Conservation (phyloP, 2,113 vertebrate species). For the Rhegmatorhina hoffmannsi region DNA sequence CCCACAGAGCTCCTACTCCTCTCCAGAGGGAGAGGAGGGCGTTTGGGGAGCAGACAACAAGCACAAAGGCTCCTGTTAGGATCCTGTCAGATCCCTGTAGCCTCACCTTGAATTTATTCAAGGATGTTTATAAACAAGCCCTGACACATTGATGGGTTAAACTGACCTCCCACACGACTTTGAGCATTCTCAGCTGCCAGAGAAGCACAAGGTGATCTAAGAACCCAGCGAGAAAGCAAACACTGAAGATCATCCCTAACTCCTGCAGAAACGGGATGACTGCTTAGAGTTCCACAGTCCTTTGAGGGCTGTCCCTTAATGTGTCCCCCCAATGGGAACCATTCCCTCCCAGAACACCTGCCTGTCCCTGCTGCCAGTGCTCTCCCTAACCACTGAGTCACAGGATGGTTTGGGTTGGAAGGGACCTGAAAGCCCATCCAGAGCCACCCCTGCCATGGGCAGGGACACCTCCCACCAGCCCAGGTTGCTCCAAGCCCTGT, state of each 20-base stretch:
- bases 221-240: not conserved
- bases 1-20: not conserved
- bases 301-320: not conserved
- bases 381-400: not conserved
- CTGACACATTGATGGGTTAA: not conserved
- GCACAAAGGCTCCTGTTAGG: not conserved
- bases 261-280: not conserved
- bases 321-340: not conserved
- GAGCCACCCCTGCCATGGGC: not conserved
- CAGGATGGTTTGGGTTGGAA: not conserved
- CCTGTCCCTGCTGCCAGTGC: too few species aligned
- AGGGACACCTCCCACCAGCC: rapidly evolving
- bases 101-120: not conserved
- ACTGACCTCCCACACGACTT: rapidly evolving
- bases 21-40: not conserved
- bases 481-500: rapidly evolving
- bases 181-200: not conserved
- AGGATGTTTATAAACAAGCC: not conserved
- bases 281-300: not conserved
- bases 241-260: not conserved
- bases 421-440: rapidly evolving
- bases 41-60: not conserved
- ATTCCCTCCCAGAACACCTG: not conserved
- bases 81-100: not conserved
- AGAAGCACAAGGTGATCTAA: not conserved